Evolutionary conservation across 2,113 vertebrate species (phyloP).

Genomic region (Thamnaconus septentrionalis): DNA sequence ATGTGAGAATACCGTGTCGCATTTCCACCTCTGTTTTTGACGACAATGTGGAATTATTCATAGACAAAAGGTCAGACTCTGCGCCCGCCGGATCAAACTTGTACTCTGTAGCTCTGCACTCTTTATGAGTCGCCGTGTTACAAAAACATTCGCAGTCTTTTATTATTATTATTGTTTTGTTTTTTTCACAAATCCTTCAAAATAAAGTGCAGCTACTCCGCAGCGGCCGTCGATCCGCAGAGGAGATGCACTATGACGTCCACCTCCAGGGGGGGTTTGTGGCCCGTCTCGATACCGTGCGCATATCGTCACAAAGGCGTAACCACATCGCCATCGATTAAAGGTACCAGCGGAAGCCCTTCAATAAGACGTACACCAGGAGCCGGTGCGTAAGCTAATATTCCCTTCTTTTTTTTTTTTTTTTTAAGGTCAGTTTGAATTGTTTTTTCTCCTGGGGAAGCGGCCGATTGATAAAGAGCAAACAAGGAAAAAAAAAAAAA

Average conservation of each 20-base stretch:
- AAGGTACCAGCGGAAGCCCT: conserved; percentile 39
- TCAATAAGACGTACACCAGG: conserved; percentile 53
- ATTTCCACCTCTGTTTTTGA: conserved; percentile 40
- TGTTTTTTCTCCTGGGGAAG: conserved; percentile 75
- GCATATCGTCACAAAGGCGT: conserved; percentile 24
- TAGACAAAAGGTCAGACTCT: conserved; percentile 57
- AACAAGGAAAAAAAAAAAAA: conserved; percentile 57
- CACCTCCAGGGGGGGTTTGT: conserved; percentile 15
- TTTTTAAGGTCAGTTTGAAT: conserved; percentile 77
- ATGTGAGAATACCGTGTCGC: conserved; percentile 28
- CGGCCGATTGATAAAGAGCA: conserved; percentile 74
- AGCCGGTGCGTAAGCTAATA: conserved; percentile 67
- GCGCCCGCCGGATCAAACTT: conserved; percentile 49
- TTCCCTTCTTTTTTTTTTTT: conserved; percentile 28
- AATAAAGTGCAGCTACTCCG: conserved; percentile 51
- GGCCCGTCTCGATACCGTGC: conserved; percentile 19
- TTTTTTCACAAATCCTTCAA: conserved; percentile 44
- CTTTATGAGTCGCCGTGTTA: conserved; percentile 38
- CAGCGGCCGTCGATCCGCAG: conserved; percentile 27
- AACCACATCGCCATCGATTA: conserved; percentile 37
- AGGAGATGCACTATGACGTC: conserved; percentile 20
- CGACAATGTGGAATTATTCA: conserved; percentile 51
- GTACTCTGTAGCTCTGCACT: conserved; percentile 37
- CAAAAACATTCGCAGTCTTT: no score
- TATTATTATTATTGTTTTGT: conserved; percentile 9